Percentiles rank a stretch among this genome's conserved stretches.
phyloP scores from a whole-genome alignment of 2,113 vertebrate species.

The Proteles cristata region DNA sequence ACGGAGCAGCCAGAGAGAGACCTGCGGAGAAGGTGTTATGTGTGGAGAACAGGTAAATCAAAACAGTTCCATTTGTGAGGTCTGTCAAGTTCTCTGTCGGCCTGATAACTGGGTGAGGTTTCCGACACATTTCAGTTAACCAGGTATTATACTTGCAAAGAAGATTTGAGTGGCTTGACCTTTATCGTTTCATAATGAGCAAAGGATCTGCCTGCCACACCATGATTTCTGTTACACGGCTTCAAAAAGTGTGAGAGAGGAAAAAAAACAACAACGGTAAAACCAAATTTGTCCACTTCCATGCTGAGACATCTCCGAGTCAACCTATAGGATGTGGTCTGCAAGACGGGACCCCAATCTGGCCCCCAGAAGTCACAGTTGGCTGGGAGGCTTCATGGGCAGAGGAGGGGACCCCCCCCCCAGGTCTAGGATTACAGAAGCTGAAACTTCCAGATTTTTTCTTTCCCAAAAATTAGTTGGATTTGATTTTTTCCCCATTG shows the following conservation, averaged over 20 bases:
- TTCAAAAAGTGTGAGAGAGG: neutral
- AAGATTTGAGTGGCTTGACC: conserved; percentile 65
- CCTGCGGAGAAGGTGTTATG: fast-evolving
- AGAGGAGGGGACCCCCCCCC: neutral
- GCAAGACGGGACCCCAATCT: neutral
- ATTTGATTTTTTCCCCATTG: neutral
- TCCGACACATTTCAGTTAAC: conserved; percentile 42
- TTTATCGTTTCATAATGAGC: conserved; percentile 57
- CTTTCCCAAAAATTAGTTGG: neutral
- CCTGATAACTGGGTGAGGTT: neutral
- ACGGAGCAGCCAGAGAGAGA: neutral
- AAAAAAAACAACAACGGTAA: neutral
- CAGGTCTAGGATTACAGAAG: neutral
- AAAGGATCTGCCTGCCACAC: conserved; percentile 32
- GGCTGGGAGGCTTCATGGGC: fast-evolving
- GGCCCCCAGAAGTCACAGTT: neutral
- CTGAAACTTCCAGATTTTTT: neutral
- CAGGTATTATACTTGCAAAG: conserved; percentile 63
- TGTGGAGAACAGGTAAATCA: neutral
- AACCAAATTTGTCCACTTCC: neutral
- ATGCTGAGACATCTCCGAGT: conserved; percentile 46
- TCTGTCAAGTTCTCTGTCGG: conserved; percentile 50
- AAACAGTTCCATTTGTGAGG: neutral
- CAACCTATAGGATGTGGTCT: fast-evolving
- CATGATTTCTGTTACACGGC: neutral